Evolutionary conservation across 2,113 vertebrate genomes (phyloP).

Genomic region (Rissa tridactyla): DNA sequence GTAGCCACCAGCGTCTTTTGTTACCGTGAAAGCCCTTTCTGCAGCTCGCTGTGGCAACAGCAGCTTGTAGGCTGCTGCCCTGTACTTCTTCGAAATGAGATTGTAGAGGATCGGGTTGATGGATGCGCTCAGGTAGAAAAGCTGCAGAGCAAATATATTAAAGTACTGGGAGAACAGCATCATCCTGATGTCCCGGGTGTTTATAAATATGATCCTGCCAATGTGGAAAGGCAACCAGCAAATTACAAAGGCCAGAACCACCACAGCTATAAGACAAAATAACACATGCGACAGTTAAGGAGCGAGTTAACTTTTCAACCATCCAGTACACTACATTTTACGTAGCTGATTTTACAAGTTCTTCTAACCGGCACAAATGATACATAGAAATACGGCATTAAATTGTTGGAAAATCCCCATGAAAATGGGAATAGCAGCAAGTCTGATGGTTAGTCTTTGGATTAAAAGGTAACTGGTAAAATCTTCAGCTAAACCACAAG

Average conservation of each 20-base stretch:
- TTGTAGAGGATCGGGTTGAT: slow-evolving; percentile 90
- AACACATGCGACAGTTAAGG: neutral
- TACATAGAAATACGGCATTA: neutral
- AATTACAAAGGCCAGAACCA: slow-evolving; percentile 85
- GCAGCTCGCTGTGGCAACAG: slow-evolving; percentile 59
- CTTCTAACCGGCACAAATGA: neutral
- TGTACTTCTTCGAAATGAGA: slow-evolving; percentile 85
- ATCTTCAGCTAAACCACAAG: neutral
- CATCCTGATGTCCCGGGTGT: slow-evolving; percentile 69
- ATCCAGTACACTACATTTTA: neutral
- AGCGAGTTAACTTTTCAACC: neutral
- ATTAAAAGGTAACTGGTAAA: neutral
- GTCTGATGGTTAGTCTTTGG: neutral
- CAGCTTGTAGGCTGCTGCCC: slow-evolving; percentile 78
- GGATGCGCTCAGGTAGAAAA: slow-evolving; percentile 87
- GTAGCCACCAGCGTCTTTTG: slow-evolving; percentile 40
- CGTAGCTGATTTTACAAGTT: neutral
- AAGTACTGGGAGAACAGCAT: slow-evolving; percentile 87
- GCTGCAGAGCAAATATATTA: slow-evolving; percentile 85
- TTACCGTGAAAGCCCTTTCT: slow-evolving; percentile 43
- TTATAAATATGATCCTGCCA: slow-evolving; percentile 85
- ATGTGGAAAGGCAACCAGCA: slow-evolving; percentile 90
- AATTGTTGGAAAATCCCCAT: neutral
- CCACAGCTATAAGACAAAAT: slow-evolving; percentile 76
- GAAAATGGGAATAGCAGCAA: neutral